A percentile compares a stretch with the other conserved stretches of the same genome.
Evolutionary conservation across 2,797 vertebrate genomes (phyloP).

Genomic region (Steatocranus sp.): DNA sequence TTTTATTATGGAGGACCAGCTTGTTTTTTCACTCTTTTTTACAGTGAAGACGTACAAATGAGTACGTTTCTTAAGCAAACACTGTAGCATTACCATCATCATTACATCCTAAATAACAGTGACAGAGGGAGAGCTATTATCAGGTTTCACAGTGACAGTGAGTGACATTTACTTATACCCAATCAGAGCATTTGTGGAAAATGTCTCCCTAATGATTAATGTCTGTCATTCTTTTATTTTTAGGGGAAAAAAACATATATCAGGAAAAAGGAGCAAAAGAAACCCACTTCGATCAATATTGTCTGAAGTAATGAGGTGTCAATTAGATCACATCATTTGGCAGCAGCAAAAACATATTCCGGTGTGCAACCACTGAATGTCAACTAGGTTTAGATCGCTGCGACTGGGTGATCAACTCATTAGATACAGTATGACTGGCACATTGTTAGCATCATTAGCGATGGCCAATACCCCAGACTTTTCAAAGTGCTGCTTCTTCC

Average conservation of each 20-base stretch:
- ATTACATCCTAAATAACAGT: slow-evolving; percentile 8
- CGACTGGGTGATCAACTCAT: slow-evolving; percentile 46
- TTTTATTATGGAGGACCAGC: not conserved
- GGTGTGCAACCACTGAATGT: slow-evolving; percentile 36
- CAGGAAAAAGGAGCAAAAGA: not conserved
- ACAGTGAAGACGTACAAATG: not conserved
- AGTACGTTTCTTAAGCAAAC: not conserved
- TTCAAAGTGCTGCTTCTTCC: not conserved
- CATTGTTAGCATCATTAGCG: slow-evolving; percentile 4
- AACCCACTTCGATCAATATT: slow-evolving; percentile 36
- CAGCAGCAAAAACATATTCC: slow-evolving; percentile 18
- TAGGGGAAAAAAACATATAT: not conserved
- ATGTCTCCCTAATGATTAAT: slow-evolving; percentile 12
- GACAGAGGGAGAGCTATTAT: not conserved
- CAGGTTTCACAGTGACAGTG: slow-evolving; percentile 27
- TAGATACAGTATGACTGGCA: slow-evolving; percentile 39
- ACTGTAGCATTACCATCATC: not conserved
- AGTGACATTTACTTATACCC: slow-evolving; percentile 34
- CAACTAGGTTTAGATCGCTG: slow-evolving; percentile 25
- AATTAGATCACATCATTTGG: slow-evolving; percentile 48
- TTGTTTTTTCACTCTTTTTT: too few species aligned
- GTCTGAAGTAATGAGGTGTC: slow-evolving; percentile 65
- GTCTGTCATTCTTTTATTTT: not conserved
- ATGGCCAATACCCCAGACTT: not conserved
- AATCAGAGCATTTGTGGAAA: slow-evolving; percentile 20